Base-by-base conservation (phyloP, 2,797 vertebrate genomes). In the Tenualosa ilisha region DNA sequence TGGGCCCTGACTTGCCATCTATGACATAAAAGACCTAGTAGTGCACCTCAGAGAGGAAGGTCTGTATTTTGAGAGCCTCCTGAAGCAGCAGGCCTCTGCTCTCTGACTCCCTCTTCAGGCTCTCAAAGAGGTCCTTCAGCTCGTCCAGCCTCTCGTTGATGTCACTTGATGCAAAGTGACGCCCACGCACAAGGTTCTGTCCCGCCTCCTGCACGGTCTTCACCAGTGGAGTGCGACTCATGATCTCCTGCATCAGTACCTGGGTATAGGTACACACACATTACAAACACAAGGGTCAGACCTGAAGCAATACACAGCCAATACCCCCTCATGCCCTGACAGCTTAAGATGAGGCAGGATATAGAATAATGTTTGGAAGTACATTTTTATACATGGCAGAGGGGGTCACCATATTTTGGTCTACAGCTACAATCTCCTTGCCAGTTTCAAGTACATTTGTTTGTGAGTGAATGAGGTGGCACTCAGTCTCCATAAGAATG, bases 231-330 rank as follows among this genome's bases (percentile, higher is more conserved):
- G 93, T 89, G 3, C 94, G 96, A 86, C 94, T 93, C 17, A 89
- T 94, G 82, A 97, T 94, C 88, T 98, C 97, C 84, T 95, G 95
- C 92, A 95, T 95, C 88, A 96, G 83, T 86, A 94, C 95, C 98
- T 98, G 91, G 84, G 31, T 37, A 17, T 40, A 31, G 31, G 13
- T 20, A 75, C 13, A 75, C n/a, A 63, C 65, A 72, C 26, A 72
- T 72, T 72, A 72, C 26, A 65, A 3, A 59, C 24, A 3, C 31
- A 40, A 6, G 3, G 13, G 12, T 75, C 68, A 4, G 84, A 97
- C 31, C 7, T 46, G 4, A 46, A 40, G 5, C 4, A 43, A 20
- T 31, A 31, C 68, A 75, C 15, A 37, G 37, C 24, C 7, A 75
- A 12, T 7, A 3, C 4, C 4, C 8, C 8, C 8, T 63, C 50